Percentiles rank a stretch among this genome's conserved stretches.
Conservation (phyloP, 2,797 vertebrate species). For the Podarcis lilfordi region DNA sequence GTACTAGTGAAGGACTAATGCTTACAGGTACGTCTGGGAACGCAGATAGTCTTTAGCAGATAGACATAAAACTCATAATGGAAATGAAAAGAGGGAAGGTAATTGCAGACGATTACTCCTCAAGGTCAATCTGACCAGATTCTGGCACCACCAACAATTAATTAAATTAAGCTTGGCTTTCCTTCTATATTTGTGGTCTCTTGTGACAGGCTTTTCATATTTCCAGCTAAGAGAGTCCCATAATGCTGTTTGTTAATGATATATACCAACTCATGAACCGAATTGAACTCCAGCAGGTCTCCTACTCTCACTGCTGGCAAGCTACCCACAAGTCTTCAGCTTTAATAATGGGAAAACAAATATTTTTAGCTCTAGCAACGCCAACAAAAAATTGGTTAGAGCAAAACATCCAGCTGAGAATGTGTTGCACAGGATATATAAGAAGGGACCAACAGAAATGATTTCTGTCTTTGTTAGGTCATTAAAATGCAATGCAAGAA, state of each 20-base stretch:
- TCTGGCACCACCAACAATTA: not conserved
- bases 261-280: not conserved
- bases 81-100: not conserved
- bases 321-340: not conserved
- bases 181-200: not conserved
- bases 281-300: not conserved
- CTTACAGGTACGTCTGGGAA: not conserved
- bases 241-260: not conserved
- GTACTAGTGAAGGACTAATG: not conserved
- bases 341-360: conserved; percentile 6
- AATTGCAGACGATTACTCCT: not conserved
- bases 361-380: not conserved
- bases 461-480: not conserved
- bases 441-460: not conserved
- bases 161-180: not conserved
- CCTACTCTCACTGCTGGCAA: not conserved
- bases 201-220: not conserved
- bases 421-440: not conserved
- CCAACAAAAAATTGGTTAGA: not conserved
- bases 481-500: not conserved
- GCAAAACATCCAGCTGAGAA: not conserved
- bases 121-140: not conserved
- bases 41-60: not conserved
- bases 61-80: not conserved
- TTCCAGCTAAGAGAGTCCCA: not conserved